Base-by-base conservation (phyloP, 2,888 invertebrate genomes). In the Drosophila pseudotalamancana region DNA sequence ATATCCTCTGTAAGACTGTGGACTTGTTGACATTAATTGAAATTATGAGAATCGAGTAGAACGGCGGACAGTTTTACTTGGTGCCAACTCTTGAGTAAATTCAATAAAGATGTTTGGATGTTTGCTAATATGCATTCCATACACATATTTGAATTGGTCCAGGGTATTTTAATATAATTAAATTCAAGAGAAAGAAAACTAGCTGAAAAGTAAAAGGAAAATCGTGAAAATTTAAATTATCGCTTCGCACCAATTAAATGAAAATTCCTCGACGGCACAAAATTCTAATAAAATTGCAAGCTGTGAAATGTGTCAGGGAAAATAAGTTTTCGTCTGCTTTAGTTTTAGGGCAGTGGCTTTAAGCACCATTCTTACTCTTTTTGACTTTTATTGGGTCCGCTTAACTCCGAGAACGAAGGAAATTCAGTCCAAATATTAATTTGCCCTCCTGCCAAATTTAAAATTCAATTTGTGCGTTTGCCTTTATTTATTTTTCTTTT, bases 131-230 rank as follows among this genome's bases (percentile, higher is more conserved):
- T 32, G 14, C 0, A 12, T 8, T 18, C 9, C 25, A 16, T n/a
- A 14, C n/a, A 11, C 6, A 8, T 8, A 9, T 4, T 18, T 11
- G 3, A 25, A 14, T 8, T n/a, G 5, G 1, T 12, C 16, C 11
- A 45, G 45, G 29, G 29, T 59, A 31, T n/a, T 18, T 45, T 40
- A 77, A 80, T 80, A 77, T 67, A 79, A 80, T 84, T 84, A 80
- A 32, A 21, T 32, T 46, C 12, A 11, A 14, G 0, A 11, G 6
- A 11, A 23, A 16, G 14, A 32, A 80, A 84, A 45, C 50, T 43
- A 42, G 32, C 27, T 45, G 42, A 31, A 42, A 4, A 34, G 31
- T 25, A 40, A 67, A 49, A 23, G 23, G 23, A 12, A 37, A 19
- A n/a, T 25, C 40, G 8, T 6, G 29, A 19, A 48, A 59, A 55